Evolutionary conservation across 2,113 vertebrate species (phyloP).

Genomic region (Ptilonorhynchus violaceus): DNA sequence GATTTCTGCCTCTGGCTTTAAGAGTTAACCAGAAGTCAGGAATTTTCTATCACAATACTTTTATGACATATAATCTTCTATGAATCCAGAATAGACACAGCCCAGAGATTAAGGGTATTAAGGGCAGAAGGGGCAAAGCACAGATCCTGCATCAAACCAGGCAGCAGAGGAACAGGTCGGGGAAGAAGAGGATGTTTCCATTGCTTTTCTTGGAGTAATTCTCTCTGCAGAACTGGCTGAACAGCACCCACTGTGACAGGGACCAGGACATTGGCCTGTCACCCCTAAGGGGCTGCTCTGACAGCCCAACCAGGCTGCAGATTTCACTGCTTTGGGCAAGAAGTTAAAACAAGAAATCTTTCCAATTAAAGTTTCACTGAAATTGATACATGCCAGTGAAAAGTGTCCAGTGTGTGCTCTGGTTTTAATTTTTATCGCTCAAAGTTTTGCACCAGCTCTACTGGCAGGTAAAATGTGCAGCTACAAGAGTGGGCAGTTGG

Average conservation of each 20-base stretch:
- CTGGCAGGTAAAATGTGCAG: not conserved
- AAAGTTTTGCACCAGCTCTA: not conserved
- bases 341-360: not conserved
- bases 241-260: not conserved
- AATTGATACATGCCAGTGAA: not conserved
- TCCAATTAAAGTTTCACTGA: not conserved
- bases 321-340: not conserved
- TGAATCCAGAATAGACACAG: not conserved
- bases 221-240: not conserved
- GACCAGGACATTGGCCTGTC: not conserved
- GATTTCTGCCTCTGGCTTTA: not conserved
- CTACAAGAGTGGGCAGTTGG: not conserved
- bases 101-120: slow-evolving; percentile 19
- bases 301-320: not conserved
- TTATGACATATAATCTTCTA: not conserved
- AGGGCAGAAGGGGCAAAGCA: not conserved
- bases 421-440: not conserved
- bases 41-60: not conserved
- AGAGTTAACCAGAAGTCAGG: not conserved
- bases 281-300: not conserved
- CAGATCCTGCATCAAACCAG: not conserved
- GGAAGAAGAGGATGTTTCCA: not conserved
- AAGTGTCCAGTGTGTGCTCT: not conserved
- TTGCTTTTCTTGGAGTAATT: not conserved
- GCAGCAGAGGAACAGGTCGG: not conserved